Evolutionary conservation across 2,888 invertebrate species (phyloP).

Genomic region (Plagodis dolabraria): DNA sequence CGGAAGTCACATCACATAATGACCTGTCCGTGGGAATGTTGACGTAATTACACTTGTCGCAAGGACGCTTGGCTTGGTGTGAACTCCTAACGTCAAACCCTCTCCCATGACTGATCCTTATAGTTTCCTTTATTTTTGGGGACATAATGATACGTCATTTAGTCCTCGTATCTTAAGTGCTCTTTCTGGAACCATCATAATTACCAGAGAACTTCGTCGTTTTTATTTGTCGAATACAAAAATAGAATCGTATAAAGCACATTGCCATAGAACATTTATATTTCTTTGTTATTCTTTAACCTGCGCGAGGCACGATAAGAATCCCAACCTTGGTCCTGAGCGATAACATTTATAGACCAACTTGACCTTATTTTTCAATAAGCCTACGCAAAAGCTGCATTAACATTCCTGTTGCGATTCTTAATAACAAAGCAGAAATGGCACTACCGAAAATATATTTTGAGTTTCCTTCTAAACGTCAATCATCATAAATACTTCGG

Average conservation of each 20-base stretch:
- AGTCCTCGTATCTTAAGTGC: neutral
- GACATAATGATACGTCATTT: conserved; percentile 30
- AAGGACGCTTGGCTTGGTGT: conserved; percentile 47
- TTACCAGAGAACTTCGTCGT: neutral
- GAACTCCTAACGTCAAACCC: conserved; percentile 45
- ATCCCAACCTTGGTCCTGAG: conserved; percentile 50
- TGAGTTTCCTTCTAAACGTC: neutral
- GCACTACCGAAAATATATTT: neutral
- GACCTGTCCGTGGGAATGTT: conserved; percentile 64
- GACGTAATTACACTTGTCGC: conserved; percentile 46
- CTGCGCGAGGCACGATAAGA: conserved; percentile 24
- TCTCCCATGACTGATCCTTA: conserved; percentile 46
- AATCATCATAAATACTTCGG: too few relatives aligned
- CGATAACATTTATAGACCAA: conserved; percentile 52
- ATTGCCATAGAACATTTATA: conserved; percentile 1
- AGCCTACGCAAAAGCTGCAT: neutral
- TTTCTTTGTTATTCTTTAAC: conserved; percentile 1
- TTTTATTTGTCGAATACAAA: too few relatives aligned
- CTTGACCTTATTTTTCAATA: conserved; percentile 34
- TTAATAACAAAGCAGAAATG: neutral
- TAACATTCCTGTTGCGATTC: neutral
- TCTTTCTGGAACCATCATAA: neutral
- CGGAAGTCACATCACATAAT: conserved; percentile 61
- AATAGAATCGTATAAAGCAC: too few relatives aligned
- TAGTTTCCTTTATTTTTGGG: conserved; percentile 37